A percentile compares a stretch with the other conserved stretches of the same genome.
These are phyloP conservation scores for Harlomillsia oculata DNA, from an alignment of 1,140 invertebrate genomes.

Conservation along the genomic window DNA sequence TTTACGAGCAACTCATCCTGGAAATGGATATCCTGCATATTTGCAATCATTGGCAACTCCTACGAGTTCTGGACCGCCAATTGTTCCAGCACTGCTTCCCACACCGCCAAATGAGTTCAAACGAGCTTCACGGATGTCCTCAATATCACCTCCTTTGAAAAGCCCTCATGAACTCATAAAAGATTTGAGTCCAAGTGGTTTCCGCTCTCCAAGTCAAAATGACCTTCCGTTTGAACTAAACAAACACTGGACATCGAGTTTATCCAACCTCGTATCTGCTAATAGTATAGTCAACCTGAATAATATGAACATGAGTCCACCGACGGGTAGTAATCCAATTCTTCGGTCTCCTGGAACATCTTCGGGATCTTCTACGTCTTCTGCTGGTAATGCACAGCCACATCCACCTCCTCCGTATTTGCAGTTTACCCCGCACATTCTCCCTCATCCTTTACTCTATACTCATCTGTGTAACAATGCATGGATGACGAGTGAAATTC, in stretches of 20 bases:
- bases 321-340: not conserved
- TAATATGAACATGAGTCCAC: not conserved
- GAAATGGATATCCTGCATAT: constrained; percentile 23
- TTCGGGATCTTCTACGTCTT: not conserved
- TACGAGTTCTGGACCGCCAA: constrained; percentile 4
- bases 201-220: not conserved
- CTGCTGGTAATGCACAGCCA: not conserved
- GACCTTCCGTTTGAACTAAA: constrained; percentile 27
- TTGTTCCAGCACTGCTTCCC: not conserved
- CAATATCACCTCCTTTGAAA: constrained; percentile 11
- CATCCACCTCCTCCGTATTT: not conserved
- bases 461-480: constrained; percentile 33
- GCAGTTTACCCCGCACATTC: constrained; percentile 8
- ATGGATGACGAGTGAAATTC: constrained; percentile 33
- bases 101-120: not conserved
- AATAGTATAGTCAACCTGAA: not conserved
- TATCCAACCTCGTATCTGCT: not conserved
- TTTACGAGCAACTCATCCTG: constrained; percentile 1
- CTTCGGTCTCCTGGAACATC: not conserved
- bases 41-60: constrained; percentile 23
- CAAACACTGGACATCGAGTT: constrained; percentile 11
- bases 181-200: constrained; percentile 4
- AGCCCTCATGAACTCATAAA: constrained; percentile 11
- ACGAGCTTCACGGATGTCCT: not conserved
- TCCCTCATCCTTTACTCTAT: constrained; percentile 31